Conservation (phyloP, 2,888 invertebrate species). For the Apomyelois bistriatella region DNA sequence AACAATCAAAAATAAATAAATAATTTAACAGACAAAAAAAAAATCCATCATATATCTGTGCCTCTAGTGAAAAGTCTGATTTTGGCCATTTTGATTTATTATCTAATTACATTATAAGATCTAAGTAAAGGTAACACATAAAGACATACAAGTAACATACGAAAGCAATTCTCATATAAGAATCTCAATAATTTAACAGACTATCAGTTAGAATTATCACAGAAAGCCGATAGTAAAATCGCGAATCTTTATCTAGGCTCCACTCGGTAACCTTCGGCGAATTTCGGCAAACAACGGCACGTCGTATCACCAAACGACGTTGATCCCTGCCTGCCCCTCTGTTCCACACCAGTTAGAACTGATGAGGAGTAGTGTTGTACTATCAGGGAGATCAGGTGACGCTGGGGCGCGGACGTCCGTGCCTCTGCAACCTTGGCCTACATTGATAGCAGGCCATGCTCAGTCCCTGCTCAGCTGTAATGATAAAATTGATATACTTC, state of each 20-base stretch:
- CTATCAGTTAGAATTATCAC: no score
- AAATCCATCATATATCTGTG: no score
- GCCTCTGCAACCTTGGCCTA: conserved; percentile 59
- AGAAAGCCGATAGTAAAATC: neutral
- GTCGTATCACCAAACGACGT: conserved; percentile 30
- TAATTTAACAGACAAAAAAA: no score
- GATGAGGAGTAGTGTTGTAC: conserved; percentile 31
- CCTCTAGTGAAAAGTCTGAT: no score
- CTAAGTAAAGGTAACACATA: no score
- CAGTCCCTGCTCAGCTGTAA: conserved; percentile 37
- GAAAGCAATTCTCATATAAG: no score
- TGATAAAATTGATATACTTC: conserved; percentile 55
- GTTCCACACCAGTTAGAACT: conserved; percentile 16
- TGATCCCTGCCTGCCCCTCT: conserved; percentile 37
- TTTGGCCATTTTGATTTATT: no score
- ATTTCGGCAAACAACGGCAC: conserved; percentile 44
- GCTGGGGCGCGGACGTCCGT: conserved; percentile 38
- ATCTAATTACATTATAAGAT: no score
- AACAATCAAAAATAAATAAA: no score
- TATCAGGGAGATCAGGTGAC: conserved; percentile 42
- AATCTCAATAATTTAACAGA: no score
- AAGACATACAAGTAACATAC: no score
- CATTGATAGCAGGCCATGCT: conserved; percentile 43
- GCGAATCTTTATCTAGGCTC: conserved; percentile 20
- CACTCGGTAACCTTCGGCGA: conserved; percentile 42